These are phyloP conservation scores for Heliconius eleuchia DNA, from an alignment of 1,140 invertebrate genomes.

Conservation along the genomic window DNA sequence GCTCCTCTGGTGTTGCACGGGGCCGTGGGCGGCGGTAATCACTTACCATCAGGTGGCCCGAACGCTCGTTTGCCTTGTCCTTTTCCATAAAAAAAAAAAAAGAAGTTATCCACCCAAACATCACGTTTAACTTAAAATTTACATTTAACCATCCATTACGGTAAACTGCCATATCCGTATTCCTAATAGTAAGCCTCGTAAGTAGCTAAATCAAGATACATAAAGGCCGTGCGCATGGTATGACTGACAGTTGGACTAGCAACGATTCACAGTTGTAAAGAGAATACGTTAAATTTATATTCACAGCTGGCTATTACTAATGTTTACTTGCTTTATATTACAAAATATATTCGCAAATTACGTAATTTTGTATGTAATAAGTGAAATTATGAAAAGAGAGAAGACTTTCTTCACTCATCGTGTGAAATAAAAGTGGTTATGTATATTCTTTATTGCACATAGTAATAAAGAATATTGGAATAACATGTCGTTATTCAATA, in stretches of 20 bases:
- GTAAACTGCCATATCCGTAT: neutral
- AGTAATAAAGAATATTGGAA: too few species aligned
- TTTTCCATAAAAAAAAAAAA: neutral
- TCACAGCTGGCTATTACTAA: neutral
- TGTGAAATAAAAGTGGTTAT: too few species aligned
- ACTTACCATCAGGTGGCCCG: too few species aligned
- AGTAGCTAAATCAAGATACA: neutral
- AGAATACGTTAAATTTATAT: constrained; percentile 8
- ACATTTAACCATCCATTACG: neutral
- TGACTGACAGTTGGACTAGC: constrained; percentile 1
- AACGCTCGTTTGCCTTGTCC: too few species aligned
- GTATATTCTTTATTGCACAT: too few species aligned
- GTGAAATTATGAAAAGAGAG: too few species aligned
- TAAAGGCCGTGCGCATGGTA: neutral
- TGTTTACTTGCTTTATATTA: neutral
- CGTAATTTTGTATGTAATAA: too few species aligned
- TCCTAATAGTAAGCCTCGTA: neutral
- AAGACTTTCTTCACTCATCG: too few species aligned
- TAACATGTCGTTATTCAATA: too few species aligned
- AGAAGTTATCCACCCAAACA: neutral
- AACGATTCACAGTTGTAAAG: neutral
- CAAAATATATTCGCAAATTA: neutral
- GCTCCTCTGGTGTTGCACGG: too few species aligned
- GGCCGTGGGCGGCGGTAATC: too few species aligned
- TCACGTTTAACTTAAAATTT: neutral